A percentile compares a stretch with the other conserved stretches of the same genome.
Evolutionary conservation across 2,113 vertebrate species (phyloP).

Genomic region (Casuarius casuarius): DNA sequence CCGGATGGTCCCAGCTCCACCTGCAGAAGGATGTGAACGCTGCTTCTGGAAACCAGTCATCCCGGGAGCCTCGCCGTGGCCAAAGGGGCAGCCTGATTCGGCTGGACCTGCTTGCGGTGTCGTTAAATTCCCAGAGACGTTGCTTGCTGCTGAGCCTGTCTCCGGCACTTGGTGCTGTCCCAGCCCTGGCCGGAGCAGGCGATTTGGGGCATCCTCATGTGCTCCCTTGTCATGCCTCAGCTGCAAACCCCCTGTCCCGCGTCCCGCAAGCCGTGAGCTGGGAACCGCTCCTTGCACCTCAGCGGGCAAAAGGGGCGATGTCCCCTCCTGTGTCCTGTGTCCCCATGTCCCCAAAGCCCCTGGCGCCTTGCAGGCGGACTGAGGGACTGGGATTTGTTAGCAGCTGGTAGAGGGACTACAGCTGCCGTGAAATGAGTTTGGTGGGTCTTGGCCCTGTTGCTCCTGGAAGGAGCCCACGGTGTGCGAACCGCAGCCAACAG

Average conservation of each 20-base stretch:
- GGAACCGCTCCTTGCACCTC: background rate
- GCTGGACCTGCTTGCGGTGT: background rate
- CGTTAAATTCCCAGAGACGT: background rate
- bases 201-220: background rate
- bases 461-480: background rate
- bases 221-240: constrained; percentile 26
- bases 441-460: background rate
- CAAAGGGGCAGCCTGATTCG: background rate
- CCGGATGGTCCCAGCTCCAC: background rate
- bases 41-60: background rate
- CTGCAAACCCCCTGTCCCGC: constrained; percentile 18
- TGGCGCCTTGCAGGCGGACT: no score
- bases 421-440: background rate
- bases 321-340: no score
- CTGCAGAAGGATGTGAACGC: background rate
- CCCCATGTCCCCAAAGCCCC: no score
- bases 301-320: constrained; percentile 5
- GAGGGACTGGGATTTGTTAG: background rate
- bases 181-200: background rate
- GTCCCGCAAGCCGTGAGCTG: background rate
- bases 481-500: background rate
- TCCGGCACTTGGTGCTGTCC: background rate
- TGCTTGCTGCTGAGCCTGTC: background rate
- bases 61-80: background rate
- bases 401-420: background rate